These are phyloP conservation scores for Meloidogyne exigua DNA, from an alignment of 1,140 invertebrate genomes.

Conservation along the genomic window DNA sequence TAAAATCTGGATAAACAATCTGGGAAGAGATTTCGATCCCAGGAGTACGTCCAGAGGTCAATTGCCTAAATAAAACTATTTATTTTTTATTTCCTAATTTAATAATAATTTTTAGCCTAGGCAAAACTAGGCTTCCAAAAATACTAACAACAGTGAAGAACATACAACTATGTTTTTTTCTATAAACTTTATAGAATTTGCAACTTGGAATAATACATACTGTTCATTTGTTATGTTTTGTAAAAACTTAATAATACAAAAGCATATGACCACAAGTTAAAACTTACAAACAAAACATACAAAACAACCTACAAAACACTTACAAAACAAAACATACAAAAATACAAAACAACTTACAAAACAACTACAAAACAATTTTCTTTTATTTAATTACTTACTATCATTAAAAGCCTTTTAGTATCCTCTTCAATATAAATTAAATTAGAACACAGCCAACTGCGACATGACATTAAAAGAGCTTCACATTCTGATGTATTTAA, in stretches of 20 bases:
- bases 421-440: conserved; percentile 16
- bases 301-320: no score
- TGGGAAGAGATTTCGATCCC: conserved; percentile 33
- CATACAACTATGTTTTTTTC: no score
- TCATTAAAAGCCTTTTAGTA: conserved; percentile 28
- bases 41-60: conserved; percentile 38
- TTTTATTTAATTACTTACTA: neutral
- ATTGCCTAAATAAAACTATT: conserved; percentile 14
- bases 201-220: no score
- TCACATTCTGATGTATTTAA: conserved; percentile 36
- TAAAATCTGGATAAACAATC: conserved; percentile 28
- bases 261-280: no score
- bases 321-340: no score
- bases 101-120: neutral
- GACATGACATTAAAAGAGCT: conserved; percentile 14
- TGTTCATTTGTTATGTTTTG: no score
- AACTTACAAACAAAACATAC: no score
- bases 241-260: no score
- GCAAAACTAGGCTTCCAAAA: neutral
- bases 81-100: conserved; percentile 7
- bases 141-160: no score
- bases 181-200: no score
- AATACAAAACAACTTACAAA: no score
- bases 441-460: conserved; percentile 30
- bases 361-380: no score